Base-by-base conservation (phyloP, 2,113 vertebrate species). In the Syngnathus typhle region DNA sequence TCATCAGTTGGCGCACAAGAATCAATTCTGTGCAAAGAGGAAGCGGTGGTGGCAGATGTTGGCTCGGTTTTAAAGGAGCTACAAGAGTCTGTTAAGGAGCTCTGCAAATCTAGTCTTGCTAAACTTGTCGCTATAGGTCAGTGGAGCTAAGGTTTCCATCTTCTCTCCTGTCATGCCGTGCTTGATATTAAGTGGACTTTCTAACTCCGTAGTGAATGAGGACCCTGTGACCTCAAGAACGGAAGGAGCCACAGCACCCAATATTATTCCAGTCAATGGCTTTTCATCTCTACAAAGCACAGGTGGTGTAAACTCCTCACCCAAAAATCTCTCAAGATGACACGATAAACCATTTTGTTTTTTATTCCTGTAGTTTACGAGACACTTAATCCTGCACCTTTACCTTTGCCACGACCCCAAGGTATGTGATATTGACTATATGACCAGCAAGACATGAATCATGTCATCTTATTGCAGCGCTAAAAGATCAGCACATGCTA, bases 61-160 rank as follows among this genome's bases (percentile, higher is more conserved):
- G 79, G 77, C 27, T 77, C 76, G 1, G 60, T 59, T 49, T 58
- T 89, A 43, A 82, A 66, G 52, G 78, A 85, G 36, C 82, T 91
- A 9, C 82, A 85, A 37, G 82, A 82, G 7, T 78, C 67, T 0
- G 7, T 89, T 23, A 80, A 89, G 47, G 70, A 87, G 2, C 64
- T 86, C 1, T 88, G 70, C 79, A 88, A 87, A 81, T 72, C 60
- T 68, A 84, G 66, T 38, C 46, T 90, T 39, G 65, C 69, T 49
- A 85, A 73, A 69, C 80, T 92, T 41, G 5, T 47, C 60, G 77
- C 68, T 51, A 39, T 80, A 69, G 75, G 91, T 92, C n/a, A 73
- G 83, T 64, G 71, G 51, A 11, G 21, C 36, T 67, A 4, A 7
- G 21, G 46, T 44, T 44, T 16, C 47, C 18, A 38, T 18, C 46